phyloP scores from a whole-genome alignment of 2,797 vertebrate genomes.

The Cetoscarus ocellatus region DNA sequence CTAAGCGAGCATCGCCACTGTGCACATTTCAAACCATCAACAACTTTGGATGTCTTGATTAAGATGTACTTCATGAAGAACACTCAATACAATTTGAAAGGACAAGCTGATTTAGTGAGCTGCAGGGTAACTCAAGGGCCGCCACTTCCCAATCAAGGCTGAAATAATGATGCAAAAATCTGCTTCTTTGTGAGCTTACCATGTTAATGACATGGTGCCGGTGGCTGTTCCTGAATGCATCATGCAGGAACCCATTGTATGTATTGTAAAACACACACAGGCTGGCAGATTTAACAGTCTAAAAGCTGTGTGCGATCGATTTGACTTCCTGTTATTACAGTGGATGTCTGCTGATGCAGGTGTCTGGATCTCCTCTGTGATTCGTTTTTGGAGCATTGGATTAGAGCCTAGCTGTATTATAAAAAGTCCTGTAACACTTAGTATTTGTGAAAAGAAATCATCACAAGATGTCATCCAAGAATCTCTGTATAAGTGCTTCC shows the following conservation, averaged over 20 bases:
- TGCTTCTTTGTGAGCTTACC: not conserved
- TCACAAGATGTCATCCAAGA: slow-evolving; percentile 37
- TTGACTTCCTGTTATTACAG: slow-evolving; percentile 16
- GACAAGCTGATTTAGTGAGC: slow-evolving; percentile 44
- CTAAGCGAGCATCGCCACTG: not conserved
- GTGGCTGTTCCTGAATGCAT: not conserved
- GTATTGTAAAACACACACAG: not conserved
- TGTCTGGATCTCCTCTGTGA: slow-evolving; percentile 46
- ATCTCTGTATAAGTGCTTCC: slow-evolving; percentile 10
- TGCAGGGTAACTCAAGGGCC: slow-evolving; percentile 30
- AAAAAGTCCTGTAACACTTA: slow-evolving; percentile 29
- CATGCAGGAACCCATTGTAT: not conserved
- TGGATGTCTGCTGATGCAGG: slow-evolving; percentile 43
- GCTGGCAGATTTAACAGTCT: not conserved
- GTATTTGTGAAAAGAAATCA: slow-evolving; percentile 45
- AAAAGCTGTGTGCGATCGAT: slow-evolving; percentile 27
- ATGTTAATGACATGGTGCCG: not conserved
- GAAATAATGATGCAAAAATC: slow-evolving; percentile 1
- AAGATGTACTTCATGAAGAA: slow-evolving; percentile 24
- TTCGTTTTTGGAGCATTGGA: slow-evolving; percentile 41
- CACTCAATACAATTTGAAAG: slow-evolving; percentile 17
- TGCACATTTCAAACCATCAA: slow-evolving; percentile 15
- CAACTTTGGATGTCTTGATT: slow-evolving; percentile 42
- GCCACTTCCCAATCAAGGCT: slow-evolving; percentile 17
- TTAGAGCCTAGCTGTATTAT: slow-evolving; percentile 25